phyloP scores from a whole-genome alignment of 2,797 vertebrate species.

The Paratrypauchen microcephalus region DNA sequence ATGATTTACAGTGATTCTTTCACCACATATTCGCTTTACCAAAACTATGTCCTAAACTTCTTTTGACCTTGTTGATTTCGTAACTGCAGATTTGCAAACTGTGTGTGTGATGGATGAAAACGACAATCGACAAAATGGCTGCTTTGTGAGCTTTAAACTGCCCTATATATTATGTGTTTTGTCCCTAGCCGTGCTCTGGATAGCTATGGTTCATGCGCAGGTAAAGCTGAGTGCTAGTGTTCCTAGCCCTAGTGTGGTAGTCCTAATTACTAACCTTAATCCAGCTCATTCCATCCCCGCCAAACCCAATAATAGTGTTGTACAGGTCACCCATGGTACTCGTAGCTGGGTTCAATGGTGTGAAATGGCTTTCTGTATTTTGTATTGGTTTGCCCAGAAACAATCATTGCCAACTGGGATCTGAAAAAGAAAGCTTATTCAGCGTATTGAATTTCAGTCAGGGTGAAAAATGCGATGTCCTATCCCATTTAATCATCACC shows the following conservation, averaged over 20 bases:
- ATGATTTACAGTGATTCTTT: conserved; percentile 20
- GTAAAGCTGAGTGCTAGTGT: conserved; percentile 63
- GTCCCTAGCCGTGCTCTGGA: conserved; percentile 79
- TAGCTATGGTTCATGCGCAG: conserved; percentile 76
- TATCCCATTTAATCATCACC: conserved; percentile 20
- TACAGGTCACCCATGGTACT: conserved; percentile 13
- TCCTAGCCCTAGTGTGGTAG: conserved; percentile 35
- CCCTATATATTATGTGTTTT: conserved; percentile 65
- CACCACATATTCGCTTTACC: not conserved
- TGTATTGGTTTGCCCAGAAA: conserved; percentile 7
- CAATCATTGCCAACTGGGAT: conserved; percentile 1
- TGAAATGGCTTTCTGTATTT: conserved; percentile 6
- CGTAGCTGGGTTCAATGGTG: conserved; percentile 20
- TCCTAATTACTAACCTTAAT: conserved; percentile 47
- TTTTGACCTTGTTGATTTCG: conserved; percentile 31
- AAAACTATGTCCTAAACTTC: not conserved
- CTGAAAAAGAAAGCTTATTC: conserved; percentile 24
- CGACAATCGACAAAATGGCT: conserved; percentile 9
- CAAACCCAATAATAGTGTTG: conserved; percentile 34
- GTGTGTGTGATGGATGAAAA: not conserved
- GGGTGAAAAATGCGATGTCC: conserved; percentile 20
- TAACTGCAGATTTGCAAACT: conserved; percentile 21
- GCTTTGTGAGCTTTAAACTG: conserved; percentile 15
- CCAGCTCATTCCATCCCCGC: conserved; percentile 34
- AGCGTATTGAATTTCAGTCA: conserved; percentile 30